These are phyloP conservation scores for Mastomys natalensis DNA, from an alignment of 2,113 vertebrate genomes.

Conservation along the genomic window DNA sequence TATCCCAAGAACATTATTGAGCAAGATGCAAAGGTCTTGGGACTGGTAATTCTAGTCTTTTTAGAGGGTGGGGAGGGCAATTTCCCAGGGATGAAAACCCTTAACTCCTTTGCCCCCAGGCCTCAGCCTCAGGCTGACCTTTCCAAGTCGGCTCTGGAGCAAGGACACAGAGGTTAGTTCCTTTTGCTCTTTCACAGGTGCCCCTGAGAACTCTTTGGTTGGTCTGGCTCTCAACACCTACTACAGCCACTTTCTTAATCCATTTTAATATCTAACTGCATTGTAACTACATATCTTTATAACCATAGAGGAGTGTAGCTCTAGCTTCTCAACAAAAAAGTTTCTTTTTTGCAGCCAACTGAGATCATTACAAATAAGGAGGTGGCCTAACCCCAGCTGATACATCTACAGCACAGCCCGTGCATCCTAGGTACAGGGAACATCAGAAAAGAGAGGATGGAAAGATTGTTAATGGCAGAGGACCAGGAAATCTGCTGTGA, in stretches of 20 bases:
- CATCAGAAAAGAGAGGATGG: neutral
- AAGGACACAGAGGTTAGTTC: neutral
- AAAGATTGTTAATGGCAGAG: neutral
- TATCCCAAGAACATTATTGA: neutral
- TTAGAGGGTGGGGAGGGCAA: neutral
- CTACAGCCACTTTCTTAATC: neutral
- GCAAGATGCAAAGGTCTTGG: neutral
- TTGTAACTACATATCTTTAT: neutral
- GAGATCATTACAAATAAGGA: neutral
- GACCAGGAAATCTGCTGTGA: neutral
- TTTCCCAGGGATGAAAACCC: neutral
- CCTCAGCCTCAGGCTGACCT: neutral
- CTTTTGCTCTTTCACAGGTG: neutral
- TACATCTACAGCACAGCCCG: neutral
- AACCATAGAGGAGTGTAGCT: neutral
- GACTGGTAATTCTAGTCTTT: neutral
- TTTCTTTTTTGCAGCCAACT: neutral
- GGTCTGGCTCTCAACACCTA: neutral
- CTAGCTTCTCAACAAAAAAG: neutral
- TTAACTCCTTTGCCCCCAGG: neutral
- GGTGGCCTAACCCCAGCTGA: neutral
- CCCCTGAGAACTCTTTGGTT: neutral
- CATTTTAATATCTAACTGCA: neutral
- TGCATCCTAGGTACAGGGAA: neutral
- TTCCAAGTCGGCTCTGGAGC: neutral